A percentile compares a stretch with the other conserved stretches of the same genome.
Conservation (phyloP, 1,140 invertebrate species). For the Rhagoletis zephyria region DNA sequence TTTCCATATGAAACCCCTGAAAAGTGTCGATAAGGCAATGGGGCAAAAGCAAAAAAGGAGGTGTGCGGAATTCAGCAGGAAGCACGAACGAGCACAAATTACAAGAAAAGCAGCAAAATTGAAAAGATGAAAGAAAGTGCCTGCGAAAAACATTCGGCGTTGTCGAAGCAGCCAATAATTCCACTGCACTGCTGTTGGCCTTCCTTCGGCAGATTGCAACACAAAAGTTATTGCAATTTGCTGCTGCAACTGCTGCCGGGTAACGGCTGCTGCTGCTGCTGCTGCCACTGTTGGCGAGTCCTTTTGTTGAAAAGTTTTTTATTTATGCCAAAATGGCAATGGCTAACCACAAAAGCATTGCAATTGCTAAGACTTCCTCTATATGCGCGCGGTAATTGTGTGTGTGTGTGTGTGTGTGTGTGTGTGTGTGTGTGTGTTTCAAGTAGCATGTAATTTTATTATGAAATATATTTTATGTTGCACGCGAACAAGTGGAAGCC, state of each 20-base stretch:
- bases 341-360: neutral
- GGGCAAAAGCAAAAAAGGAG: neutral
- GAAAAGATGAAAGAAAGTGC: neutral
- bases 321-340: neutral
- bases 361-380: neutral
- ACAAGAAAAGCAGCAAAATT: conserved; percentile 1
- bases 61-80: neutral
- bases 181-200: neutral
- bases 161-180: neutral
- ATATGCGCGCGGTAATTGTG: neutral
- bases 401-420: neutral
- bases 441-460: neutral
- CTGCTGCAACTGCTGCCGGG: neutral
- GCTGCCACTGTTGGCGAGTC: neutral
- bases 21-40: conserved; percentile 39
- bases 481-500: neutral
- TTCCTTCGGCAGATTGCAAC: neutral
- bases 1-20: conserved; percentile 21
- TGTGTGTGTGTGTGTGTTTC: neutral
- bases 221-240: conserved; percentile 46
- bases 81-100: neutral
- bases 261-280: neutral
- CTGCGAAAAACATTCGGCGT: neutral
- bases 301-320: neutral
- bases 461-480: neutral